Evolutionary conservation across 2,113 vertebrate genomes (phyloP).

Genomic region (Papio anubis): DNA sequence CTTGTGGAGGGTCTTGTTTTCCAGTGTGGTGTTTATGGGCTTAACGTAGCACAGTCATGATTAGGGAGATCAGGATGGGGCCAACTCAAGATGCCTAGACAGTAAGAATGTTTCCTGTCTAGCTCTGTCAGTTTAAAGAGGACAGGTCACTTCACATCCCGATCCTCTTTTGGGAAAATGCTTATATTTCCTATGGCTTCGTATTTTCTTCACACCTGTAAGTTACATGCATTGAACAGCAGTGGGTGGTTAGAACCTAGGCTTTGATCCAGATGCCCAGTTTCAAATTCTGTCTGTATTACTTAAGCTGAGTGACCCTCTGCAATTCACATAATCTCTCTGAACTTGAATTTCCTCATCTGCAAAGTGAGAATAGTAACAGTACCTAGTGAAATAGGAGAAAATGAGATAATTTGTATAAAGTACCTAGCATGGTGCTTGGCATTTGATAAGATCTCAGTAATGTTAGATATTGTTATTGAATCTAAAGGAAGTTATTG

Average conservation of each 20-base stretch:
- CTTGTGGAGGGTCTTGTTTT: neutral
- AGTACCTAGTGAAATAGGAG: neutral
- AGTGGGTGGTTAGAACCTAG: neutral
- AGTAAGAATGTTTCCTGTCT: neutral
- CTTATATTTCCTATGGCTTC: neutral
- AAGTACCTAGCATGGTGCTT: neutral
- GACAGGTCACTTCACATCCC: neutral
- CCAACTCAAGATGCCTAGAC: neutral
- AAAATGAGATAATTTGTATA: conserved; percentile 23
- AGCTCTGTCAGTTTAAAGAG: neutral
- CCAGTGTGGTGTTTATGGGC: neutral
- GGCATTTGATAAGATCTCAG: neutral
- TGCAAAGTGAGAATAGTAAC: neutral
- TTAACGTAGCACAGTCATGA: neutral
- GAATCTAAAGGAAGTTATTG: conserved; percentile 12
- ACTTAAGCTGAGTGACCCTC: neutral
- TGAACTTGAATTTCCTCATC: conserved; percentile 23
- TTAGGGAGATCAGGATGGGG: neutral
- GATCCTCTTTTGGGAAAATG: neutral
- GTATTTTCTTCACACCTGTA: neutral
- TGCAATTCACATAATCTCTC: neutral
- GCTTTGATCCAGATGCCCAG: neutral
- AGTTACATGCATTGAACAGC: neutral
- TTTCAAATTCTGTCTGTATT: neutral
- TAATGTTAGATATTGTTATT: neutral